phyloP scores from a whole-genome alignment of 2,113 vertebrate genomes.

The Gobius niger region DNA sequence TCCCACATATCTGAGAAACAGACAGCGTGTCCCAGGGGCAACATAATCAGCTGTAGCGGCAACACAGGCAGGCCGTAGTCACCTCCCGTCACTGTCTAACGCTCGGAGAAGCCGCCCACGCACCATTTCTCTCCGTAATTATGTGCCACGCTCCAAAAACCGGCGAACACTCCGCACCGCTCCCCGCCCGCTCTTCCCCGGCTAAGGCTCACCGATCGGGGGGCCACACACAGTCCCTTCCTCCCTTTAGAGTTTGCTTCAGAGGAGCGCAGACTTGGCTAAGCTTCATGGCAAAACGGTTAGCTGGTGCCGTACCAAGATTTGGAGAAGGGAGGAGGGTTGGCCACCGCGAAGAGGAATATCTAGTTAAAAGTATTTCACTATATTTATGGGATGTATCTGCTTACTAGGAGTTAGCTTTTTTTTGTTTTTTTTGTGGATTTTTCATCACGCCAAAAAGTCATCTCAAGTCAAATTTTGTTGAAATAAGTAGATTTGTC shows the following conservation, averaged over 20 bases:
- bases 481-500: no score
- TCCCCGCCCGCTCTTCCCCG: constrained; percentile 37
- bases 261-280: constrained; percentile 29
- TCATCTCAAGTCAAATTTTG: no score
- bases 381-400: no score
- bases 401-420: no score
- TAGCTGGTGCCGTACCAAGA: constrained; percentile 44
- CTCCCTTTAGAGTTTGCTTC: constrained; percentile 10
- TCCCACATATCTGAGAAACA: constrained; percentile 11
- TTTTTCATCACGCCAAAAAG: no score
- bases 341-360: constrained; percentile 47
- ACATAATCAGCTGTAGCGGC: constrained; percentile 67
- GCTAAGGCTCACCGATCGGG: constrained; percentile 38
- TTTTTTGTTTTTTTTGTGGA: no score
- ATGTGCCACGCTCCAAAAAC: constrained; percentile 66
- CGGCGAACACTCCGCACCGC: constrained; percentile 51
- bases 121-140: constrained; percentile 67
- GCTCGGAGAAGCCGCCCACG: constrained; percentile 60
- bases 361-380: constrained; percentile 52
- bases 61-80: constrained; percentile 43
- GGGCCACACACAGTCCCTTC: constrained; percentile 11
- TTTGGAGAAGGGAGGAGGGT: constrained; percentile 29
- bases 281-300: constrained; percentile 48
- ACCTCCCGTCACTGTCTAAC: constrained; percentile 58
- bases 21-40: constrained; percentile 41